A percentile compares a stretch with the other conserved stretches of the same genome.
Evolutionary conservation across 2,888 invertebrate species (phyloP).

Genomic region (Macrophya annulata): DNA sequence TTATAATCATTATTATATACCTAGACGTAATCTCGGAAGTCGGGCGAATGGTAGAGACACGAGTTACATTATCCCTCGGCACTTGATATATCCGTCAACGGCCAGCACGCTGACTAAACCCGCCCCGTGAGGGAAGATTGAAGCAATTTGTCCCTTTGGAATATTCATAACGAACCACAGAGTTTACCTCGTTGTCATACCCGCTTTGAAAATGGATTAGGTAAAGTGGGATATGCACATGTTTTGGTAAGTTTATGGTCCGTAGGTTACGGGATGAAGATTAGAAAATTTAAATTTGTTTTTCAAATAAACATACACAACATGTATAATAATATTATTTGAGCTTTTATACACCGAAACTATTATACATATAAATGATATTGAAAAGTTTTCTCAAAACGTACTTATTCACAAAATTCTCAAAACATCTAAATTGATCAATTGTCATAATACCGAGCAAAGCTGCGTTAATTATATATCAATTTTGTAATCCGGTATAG

Average conservation of each 20-base stretch:
- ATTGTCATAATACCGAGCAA: background rate
- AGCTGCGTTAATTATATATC: background rate
- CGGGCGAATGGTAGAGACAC: slow-evolving; percentile 38
- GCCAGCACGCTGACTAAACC: slow-evolving; percentile 51
- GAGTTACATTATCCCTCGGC: slow-evolving; percentile 46
- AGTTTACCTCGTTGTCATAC: slow-evolving; percentile 44
- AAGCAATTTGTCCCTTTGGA: slow-evolving; percentile 50
- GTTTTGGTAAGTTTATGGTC: slow-evolving; percentile 28
- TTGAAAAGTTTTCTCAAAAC: background rate
- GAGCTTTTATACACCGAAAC: background rate
- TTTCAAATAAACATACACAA: background rate
- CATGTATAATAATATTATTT: background rate
- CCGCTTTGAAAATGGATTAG: slow-evolving; percentile 54
- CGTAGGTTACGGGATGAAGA: background rate
- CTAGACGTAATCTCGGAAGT: slow-evolving; percentile 47
- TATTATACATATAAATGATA: background rate
- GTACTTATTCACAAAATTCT: background rate
- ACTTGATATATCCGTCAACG: slow-evolving; percentile 55
- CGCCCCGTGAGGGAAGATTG: slow-evolving; percentile 32
- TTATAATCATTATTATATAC: slow-evolving; percentile 44
- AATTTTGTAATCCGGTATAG: background rate
- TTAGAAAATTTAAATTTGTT: slow-evolving; percentile 6
- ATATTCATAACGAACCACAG: slow-evolving; percentile 53
- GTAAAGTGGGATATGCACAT: slow-evolving; percentile 23
- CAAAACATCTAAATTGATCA: background rate